Evolutionary conservation across 2,888 invertebrate genomes (phyloP).

Genomic region (Schizaphis graminum): DNA sequence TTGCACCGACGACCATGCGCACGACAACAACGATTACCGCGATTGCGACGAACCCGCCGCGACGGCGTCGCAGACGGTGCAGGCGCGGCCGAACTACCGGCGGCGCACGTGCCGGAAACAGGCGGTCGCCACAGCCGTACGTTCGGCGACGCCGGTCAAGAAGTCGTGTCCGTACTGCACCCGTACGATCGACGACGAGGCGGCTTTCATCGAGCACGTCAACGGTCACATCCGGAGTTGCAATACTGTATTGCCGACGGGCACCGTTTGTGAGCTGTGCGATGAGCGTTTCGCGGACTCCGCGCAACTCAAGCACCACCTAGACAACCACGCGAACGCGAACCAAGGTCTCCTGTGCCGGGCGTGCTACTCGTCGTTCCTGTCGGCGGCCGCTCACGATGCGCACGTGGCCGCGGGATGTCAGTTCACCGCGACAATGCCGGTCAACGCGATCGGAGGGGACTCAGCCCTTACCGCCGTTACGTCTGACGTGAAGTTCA

Average conservation of each 20-base stretch:
- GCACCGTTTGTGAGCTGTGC: constrained; percentile 40
- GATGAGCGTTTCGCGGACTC: background rate
- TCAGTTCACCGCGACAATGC: background rate
- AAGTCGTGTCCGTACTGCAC: background rate
- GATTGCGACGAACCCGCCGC: background rate
- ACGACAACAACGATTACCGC: background rate
- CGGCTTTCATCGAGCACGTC: background rate
- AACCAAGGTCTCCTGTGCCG: background rate
- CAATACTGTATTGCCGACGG: background rate
- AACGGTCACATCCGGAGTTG: background rate
- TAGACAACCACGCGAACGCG: background rate
- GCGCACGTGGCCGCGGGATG: background rate
- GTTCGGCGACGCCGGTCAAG: background rate
- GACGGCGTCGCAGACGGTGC: background rate
- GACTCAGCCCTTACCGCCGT: background rate
- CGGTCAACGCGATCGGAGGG: background rate
- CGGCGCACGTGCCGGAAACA: background rate
- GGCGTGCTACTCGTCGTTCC: constrained; percentile 23
- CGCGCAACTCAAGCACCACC: background rate
- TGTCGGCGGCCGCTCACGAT: background rate
- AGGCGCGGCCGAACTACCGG: background rate
- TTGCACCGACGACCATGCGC: background rate
- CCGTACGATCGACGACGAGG: background rate
- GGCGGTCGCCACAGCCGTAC: background rate
- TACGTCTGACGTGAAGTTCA: background rate